Evolutionary conservation across 2,113 vertebrate genomes (phyloP).

Genomic region (Microtus pennsylvanicus): DNA sequence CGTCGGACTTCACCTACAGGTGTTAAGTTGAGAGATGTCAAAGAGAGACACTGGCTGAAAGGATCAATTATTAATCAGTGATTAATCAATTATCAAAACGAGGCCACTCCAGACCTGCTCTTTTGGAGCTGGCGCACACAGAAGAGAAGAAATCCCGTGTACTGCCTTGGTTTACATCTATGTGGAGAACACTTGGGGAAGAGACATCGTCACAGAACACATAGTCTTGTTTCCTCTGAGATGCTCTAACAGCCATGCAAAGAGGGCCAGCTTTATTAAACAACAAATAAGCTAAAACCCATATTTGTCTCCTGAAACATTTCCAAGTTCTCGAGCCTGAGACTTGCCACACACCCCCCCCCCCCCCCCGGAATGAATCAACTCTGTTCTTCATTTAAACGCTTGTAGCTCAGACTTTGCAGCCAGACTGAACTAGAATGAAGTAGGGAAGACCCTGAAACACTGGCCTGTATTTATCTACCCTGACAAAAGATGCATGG

Average conservation of each 20-base stretch:
- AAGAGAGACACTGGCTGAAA: neutral
- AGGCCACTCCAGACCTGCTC: neutral
- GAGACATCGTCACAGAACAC: neutral
- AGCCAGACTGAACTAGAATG: constrained; percentile 26
- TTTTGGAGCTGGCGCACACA: neutral
- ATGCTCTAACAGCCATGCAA: neutral
- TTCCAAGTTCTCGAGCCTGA: neutral
- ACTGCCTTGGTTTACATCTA: neutral
- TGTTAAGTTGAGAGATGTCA: neutral
- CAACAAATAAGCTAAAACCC: constrained; percentile 3
- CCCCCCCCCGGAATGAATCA: neutral
- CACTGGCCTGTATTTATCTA: constrained; percentile 50
- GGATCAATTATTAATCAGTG: neutral
- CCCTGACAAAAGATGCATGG: neutral
- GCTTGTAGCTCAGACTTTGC: constrained; percentile 22
- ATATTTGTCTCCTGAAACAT: neutral
- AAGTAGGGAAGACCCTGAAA: constrained; percentile 49
- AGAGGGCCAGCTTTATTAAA: neutral
- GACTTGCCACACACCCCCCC: neutral
- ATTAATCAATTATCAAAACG: neutral
- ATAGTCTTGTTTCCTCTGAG: neutral
- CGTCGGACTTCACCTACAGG: constrained; percentile 94
- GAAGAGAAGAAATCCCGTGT: neutral
- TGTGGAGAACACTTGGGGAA: neutral
- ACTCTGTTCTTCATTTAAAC: neutral